Evolutionary conservation across 2,113 vertebrate genomes (phyloP).

Genomic region (Holacanthus passer): DNA sequence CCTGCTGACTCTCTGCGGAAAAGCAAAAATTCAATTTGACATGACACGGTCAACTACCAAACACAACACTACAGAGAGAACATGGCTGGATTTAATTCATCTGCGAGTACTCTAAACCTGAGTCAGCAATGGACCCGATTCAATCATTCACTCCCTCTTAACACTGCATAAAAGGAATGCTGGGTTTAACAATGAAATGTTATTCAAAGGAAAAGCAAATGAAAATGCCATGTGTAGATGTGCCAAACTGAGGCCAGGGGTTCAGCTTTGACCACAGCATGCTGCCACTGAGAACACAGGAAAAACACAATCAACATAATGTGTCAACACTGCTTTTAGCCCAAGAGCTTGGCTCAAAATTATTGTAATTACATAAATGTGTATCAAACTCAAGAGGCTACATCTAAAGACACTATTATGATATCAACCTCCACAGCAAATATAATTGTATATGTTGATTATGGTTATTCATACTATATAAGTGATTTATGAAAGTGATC

Average conservation of each 20-base stretch:
- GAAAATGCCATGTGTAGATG: neutral
- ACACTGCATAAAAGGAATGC: neutral
- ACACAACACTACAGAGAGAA: slow-evolving; percentile 2
- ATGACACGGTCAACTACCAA: slow-evolving; percentile 1
- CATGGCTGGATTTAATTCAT: slow-evolving; percentile 17
- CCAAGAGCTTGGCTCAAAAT: neutral
- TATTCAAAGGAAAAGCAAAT: slow-evolving; percentile 3
- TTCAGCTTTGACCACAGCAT: neutral
- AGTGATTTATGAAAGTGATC: neutral
- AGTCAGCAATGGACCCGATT: slow-evolving; percentile 25
- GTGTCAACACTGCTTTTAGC: neutral
- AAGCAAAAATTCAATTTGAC: slow-evolving; percentile 27
- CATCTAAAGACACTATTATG: neutral
- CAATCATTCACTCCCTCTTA: neutral
- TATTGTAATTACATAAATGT: neutral
- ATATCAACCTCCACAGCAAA: neutral
- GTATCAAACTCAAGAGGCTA: neutral
- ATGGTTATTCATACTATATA: neutral
- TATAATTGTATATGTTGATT: too few relatives aligned
- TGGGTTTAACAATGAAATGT: neutral
- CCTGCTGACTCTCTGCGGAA: slow-evolving; percentile 40
- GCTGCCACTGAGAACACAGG: neutral
- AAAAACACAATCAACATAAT: neutral
- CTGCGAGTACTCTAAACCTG: neutral
- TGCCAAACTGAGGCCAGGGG: neutral